Conservation (phyloP, 2,797 vertebrate species). For the Parauchenoglanis ngamensis region DNA sequence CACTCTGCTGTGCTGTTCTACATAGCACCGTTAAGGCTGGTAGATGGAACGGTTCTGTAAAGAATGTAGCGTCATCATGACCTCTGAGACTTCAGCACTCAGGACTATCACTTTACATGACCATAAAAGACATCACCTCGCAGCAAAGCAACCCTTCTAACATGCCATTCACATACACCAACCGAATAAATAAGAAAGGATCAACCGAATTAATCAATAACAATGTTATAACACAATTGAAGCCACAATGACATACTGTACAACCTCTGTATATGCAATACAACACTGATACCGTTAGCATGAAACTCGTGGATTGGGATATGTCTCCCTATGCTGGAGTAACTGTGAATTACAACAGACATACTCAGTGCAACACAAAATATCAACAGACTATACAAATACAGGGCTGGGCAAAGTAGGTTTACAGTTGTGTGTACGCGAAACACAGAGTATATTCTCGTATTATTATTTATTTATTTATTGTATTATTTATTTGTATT, state of each 20-base stretch:
- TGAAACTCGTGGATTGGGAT: neutral
- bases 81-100: neutral
- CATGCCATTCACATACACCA: neutral
- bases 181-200: neutral
- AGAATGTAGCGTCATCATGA: neutral
- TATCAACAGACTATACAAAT: neutral
- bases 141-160: neutral
- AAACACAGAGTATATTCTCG: too few relatives aligned
- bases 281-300: neutral
- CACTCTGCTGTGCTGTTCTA: neutral
- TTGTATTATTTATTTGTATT: too few relatives aligned
- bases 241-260: neutral
- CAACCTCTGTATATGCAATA: neutral
- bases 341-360: neutral
- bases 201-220: neutral
- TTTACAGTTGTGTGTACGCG: too few relatives aligned
- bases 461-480: too few relatives aligned
- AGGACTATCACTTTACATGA: neutral
- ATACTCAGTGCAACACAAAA: neutral
- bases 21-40: neutral
- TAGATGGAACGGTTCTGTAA: neutral
- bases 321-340: conserved; percentile 42
- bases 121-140: too few relatives aligned
- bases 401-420: too few relatives aligned
- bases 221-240: neutral